Evolutionary conservation across 2,797 vertebrate species (phyloP).

Genomic region (Okamejei kenojei): DNA sequence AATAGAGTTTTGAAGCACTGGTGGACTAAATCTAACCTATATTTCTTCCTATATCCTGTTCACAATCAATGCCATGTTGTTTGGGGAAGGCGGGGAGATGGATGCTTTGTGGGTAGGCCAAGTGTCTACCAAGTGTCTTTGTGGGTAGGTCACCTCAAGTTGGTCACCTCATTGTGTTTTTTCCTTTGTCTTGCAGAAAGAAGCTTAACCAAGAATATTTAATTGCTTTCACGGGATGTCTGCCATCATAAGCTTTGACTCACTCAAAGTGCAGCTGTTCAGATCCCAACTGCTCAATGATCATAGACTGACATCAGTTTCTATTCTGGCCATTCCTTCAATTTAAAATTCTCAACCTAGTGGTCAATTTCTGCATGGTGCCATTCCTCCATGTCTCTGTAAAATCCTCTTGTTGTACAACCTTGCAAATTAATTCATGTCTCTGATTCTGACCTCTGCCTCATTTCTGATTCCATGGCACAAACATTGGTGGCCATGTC

Average conservation of each 20-base stretch:
- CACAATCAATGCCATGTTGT: not conserved
- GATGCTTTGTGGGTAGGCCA: no score
- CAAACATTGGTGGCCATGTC: no score
- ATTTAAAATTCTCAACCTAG: not conserved
- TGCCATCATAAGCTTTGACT: not conserved
- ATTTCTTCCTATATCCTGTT: not conserved
- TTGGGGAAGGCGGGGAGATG: not conserved
- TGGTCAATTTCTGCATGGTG: not conserved
- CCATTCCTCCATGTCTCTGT: not conserved
- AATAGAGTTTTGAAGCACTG: not conserved
- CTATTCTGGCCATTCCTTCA: not conserved
- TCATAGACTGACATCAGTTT: not conserved
- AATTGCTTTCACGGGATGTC: not conserved
- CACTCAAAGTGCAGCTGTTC: not conserved
- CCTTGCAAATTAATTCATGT: no score
- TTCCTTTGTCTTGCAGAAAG: no score
- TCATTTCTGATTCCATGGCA: no score
- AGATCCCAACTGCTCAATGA: no score
- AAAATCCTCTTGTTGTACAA: no score
- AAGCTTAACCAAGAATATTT: not conserved
- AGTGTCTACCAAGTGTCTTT: no score
- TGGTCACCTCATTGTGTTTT: no score
- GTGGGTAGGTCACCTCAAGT: no score
- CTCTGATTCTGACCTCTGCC: no score
- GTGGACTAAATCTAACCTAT: not conserved